A percentile compares a stretch with the other conserved stretches of the same genome.
These are phyloP conservation scores for Eristalis tenax DNA, from an alignment of 2,888 invertebrate genomes.

Conservation along the genomic window DNA sequence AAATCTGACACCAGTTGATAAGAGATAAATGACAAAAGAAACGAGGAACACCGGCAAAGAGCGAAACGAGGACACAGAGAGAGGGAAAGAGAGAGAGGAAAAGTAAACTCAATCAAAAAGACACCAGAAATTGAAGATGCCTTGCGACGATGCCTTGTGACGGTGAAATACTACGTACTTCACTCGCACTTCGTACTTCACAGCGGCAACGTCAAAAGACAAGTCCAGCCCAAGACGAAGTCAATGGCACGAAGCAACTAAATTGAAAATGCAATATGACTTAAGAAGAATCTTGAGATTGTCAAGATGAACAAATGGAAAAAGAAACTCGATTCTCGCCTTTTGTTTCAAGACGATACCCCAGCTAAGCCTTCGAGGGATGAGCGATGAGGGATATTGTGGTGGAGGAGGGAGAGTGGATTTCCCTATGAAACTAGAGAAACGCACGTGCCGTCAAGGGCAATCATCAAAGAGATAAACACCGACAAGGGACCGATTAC, in stretches of 20 bases:
- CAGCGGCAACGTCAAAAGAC: conserved; percentile 29
- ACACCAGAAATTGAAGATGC: not conserved
- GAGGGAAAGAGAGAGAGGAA: not conserved
- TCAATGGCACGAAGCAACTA: conserved; percentile 36
- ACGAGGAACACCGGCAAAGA: not conserved
- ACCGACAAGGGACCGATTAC: conserved; percentile 71
- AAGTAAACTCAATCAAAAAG: conserved; percentile 37
- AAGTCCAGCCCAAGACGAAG: conserved; percentile 7
- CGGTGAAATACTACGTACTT: conserved; percentile 33
- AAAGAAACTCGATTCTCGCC: conserved; percentile 62
- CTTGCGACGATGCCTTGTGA: not conserved
- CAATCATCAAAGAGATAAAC: conserved; percentile 72
- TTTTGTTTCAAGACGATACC: conserved; percentile 65
- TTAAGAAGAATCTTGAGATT: conserved; percentile 61
- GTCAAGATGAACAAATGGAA: conserved; percentile 54
- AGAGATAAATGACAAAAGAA: conserved; percentile 38
- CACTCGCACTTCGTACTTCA: conserved; percentile 5
- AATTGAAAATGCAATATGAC: conserved; percentile 70
- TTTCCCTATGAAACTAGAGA: conserved; percentile 49
- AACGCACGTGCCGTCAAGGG: conserved; percentile 67
- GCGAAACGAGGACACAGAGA: too few relatives aligned
- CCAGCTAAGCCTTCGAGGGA: not conserved
- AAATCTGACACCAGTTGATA: conserved; percentile 46
- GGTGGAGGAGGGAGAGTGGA: not conserved
- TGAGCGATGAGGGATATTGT: not conserved